Evolutionary conservation across 2,888 invertebrate genomes (phyloP).

Genomic region (Ceramica pisi): DNA sequence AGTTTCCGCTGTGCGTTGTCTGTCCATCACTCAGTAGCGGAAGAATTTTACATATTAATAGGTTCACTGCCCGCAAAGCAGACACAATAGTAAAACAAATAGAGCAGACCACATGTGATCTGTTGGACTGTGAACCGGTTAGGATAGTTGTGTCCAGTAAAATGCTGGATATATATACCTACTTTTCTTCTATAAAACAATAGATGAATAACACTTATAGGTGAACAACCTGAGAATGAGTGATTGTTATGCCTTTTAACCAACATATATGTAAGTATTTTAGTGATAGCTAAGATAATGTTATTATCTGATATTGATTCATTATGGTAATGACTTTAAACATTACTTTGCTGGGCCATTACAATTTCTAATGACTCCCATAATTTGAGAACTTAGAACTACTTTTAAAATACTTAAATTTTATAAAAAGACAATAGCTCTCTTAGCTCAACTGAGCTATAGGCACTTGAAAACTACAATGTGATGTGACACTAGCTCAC

Average conservation of each 20-base stretch:
- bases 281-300: not conserved
- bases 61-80: too few relatives aligned
- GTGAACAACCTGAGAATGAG: slow-evolving; percentile 22
- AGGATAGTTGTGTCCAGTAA: not conserved
- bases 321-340: not conserved
- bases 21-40: too few relatives aligned
- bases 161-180: not conserved
- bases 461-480: not conserved
- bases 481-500: not conserved
- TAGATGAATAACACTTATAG: not conserved
- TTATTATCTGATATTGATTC: not conserved
- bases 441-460: not conserved
- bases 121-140: too few relatives aligned
- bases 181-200: not conserved
- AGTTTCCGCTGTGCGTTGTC: too few relatives aligned
- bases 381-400: not conserved
- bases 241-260: not conserved
- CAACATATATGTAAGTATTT: not conserved
- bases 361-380: not conserved
- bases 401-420: not conserved
- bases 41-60: too few relatives aligned
- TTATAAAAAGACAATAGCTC: not conserved
- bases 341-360: not conserved
- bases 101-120: too few relatives aligned
- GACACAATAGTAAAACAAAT: too few relatives aligned